Conservation (phyloP, 2,888 invertebrate species). For the Latrodectus hesperus region DNA sequence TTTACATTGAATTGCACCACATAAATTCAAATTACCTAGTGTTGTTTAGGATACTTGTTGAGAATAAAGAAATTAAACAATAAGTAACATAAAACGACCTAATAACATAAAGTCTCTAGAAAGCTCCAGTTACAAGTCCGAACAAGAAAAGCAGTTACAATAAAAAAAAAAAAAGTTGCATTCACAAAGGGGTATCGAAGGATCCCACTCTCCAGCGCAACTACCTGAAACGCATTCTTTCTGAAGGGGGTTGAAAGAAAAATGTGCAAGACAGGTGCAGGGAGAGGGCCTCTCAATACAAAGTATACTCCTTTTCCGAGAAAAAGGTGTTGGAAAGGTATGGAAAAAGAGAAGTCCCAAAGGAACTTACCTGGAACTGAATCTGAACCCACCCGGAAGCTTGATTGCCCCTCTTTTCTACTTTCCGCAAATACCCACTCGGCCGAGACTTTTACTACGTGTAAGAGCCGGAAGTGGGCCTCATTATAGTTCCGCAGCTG, state of each 20-base stretch:
- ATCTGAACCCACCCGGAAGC: conserved; percentile 24
- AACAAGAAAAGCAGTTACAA: too few relatives aligned
- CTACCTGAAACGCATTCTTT: background rate
- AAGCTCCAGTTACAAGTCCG: too few relatives aligned
- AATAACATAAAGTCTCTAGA: too few relatives aligned
- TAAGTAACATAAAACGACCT: too few relatives aligned
- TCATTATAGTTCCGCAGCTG: conserved; percentile 2
- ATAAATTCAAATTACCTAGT: too few relatives aligned
- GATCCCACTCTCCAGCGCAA: background rate
- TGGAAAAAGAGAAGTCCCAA: background rate
- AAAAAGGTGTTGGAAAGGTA: background rate
- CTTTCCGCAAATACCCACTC: background rate
- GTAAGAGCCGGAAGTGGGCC: background rate
- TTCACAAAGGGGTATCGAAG: too few relatives aligned
- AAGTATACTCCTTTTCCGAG: background rate
- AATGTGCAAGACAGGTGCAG: background rate
- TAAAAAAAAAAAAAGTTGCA: too few relatives aligned
- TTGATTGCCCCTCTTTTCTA: conserved; percentile 30
- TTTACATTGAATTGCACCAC: too few relatives aligned
- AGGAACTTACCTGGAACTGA: background rate
- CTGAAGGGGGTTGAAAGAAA: background rate
- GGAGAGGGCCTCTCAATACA: background rate
- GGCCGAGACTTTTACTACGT: background rate
- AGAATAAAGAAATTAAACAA: too few relatives aligned
- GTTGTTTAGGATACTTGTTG: too few relatives aligned